A percentile compares a stretch with the other conserved stretches of the same genome.
phyloP scores from a whole-genome alignment of 1,140 invertebrate genomes.

The Sminthurides bifidus region DNA sequence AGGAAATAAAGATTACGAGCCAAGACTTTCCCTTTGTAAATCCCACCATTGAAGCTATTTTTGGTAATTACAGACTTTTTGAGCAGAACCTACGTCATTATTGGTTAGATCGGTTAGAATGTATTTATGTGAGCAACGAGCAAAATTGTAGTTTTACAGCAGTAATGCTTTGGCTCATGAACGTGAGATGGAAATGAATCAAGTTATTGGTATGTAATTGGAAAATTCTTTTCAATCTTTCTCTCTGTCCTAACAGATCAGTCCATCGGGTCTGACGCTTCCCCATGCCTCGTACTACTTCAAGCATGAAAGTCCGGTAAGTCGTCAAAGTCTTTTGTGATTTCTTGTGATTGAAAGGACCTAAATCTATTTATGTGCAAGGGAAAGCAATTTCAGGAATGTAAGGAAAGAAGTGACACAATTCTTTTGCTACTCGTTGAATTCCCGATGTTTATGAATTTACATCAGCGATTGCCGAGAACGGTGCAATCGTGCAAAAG shows the following conservation, averaged over 20 bases:
- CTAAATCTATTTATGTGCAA: not conserved
- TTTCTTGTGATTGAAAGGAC: not conserved
- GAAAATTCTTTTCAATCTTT: too few relatives aligned
- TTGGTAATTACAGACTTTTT: not conserved
- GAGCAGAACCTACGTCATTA: too few relatives aligned
- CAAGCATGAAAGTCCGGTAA: slow-evolving; percentile 37
- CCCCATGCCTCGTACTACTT: slow-evolving; percentile 44
- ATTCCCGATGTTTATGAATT: not conserved
- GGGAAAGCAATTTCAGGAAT: too few relatives aligned
- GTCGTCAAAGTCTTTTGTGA: slow-evolving; percentile 5
- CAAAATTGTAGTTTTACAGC: too few relatives aligned
- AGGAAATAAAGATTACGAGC: too few relatives aligned
- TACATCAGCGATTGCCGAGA: not conserved
- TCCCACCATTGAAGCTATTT: not conserved
- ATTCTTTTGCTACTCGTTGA: not conserved
- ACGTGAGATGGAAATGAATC: too few relatives aligned
- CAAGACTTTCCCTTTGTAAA: too few relatives aligned
- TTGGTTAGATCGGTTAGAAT: too few relatives aligned
- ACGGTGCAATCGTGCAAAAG: not conserved
- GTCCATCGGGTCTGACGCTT: slow-evolving; percentile 43
- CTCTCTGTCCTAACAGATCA: slow-evolving; percentile 33
- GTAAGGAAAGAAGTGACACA: not conserved
- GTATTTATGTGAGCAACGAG: too few relatives aligned
- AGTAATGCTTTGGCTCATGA: too few relatives aligned
- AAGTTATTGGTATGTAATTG: too few relatives aligned